A percentile compares a stretch with the other conserved stretches of the same genome.
Evolutionary conservation across 2,113 vertebrate genomes (phyloP).

Genomic region (Psephotus haematonotus): DNA sequence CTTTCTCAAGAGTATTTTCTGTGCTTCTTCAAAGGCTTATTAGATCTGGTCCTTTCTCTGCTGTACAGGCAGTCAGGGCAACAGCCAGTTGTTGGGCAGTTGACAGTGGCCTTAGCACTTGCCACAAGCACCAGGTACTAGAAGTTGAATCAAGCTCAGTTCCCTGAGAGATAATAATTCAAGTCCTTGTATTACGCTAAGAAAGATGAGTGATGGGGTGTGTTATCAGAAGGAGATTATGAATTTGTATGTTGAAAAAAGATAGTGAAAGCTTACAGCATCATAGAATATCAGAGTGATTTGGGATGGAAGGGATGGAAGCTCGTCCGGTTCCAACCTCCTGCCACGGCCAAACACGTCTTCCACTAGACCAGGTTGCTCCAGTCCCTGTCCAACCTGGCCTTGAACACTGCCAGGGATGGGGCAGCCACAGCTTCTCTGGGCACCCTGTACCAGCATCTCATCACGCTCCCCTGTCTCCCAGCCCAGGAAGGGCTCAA

Average conservation of each 20-base stretch:
- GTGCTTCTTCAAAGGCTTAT: neutral
- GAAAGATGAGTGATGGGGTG: neutral
- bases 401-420: neutral
- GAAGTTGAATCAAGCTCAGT: neutral
- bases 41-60: neutral
- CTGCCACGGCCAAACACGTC: neutral
- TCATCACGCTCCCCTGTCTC: neutral
- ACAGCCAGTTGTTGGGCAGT: neutral
- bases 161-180: neutral
- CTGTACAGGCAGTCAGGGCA: neutral
- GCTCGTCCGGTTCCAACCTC: neutral
- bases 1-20: neutral
- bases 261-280: neutral
- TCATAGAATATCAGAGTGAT: neutral
- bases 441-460: neutral
- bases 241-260: neutral
- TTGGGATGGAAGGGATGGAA: neutral
- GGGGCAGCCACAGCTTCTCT: neutral
- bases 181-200: neutral
- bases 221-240: neutral
- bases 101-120: neutral
- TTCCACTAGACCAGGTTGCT: neutral
- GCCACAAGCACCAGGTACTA: rapidly evolving
- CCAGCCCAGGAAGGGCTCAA: rapidly evolving
- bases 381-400: neutral